phyloP scores from a whole-genome alignment of 2,797 vertebrate genomes.

The Liasis olivaceus region DNA sequence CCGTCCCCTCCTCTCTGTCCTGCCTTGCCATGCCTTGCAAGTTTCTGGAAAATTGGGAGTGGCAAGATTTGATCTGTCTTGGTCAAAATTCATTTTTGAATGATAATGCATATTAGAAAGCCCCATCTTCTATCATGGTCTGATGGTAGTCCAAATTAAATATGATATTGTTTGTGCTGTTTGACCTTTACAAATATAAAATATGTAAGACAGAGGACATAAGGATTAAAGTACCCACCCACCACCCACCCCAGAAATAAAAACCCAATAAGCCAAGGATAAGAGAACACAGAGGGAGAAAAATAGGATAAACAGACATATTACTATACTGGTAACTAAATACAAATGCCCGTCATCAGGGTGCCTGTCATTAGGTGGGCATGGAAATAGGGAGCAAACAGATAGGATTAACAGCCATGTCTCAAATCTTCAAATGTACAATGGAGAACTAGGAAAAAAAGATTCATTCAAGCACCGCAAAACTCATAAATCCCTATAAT shows the following conservation, averaged over 20 bases:
- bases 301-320: background rate
- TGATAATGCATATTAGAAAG: background rate
- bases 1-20: background rate
- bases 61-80: background rate
- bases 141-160: background rate
- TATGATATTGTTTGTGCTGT: background rate
- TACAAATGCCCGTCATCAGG: background rate
- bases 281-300: background rate
- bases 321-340: accelerated
- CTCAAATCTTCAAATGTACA: background rate
- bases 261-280: constrained; percentile 21
- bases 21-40: no score
- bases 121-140: background rate
- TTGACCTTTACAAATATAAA: background rate
- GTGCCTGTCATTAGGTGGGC: background rate
- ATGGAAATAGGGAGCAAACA: background rate
- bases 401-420: background rate
- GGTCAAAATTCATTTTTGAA: background rate
- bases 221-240: background rate
- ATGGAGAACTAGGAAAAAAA: background rate
- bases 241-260: background rate
- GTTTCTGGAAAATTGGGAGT: background rate
- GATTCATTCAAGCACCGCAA: background rate
- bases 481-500: background rate
- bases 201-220: background rate